phyloP scores from a whole-genome alignment of 2,113 vertebrate species.

The Strix aluco region DNA sequence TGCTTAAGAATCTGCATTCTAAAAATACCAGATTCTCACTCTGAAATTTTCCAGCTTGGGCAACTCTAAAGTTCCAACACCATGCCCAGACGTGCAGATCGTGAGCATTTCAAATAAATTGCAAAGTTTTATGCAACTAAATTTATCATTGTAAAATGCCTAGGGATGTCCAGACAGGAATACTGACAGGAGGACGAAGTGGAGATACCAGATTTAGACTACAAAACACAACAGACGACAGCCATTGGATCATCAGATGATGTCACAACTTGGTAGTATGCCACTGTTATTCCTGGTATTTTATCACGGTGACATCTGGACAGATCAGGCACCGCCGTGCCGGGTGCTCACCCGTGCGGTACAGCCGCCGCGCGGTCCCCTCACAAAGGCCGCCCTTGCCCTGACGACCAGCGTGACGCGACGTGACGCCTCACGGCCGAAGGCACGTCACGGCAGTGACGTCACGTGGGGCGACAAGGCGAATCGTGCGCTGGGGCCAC shows the following conservation, averaged over 20 bases:
- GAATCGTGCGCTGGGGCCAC: background rate
- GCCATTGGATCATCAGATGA: too few relatives aligned
- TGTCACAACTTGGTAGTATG: accelerated
- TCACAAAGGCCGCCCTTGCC: background rate
- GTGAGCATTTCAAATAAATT: accelerated
- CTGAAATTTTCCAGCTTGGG: background rate
- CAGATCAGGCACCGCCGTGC: too few relatives aligned
- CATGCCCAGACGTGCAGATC: accelerated
- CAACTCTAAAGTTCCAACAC: accelerated
- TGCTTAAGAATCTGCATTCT: background rate
- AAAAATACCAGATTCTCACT: background rate
- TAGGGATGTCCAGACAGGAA: background rate
- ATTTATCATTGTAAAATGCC: background rate
- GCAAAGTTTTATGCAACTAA: background rate
- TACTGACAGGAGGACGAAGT: background rate
- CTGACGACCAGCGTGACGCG: background rate
- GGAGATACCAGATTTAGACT: background rate
- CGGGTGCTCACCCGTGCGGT: too few relatives aligned
- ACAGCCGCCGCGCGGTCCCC: background rate
- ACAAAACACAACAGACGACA: background rate
- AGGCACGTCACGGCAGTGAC: background rate
- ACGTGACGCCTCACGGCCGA: background rate
- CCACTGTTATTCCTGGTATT: background rate
- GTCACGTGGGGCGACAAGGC: background rate
- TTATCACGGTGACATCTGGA: background rate